Base-by-base conservation (phyloP, 2,113 vertebrate species). In the Lepus americanus region DNA sequence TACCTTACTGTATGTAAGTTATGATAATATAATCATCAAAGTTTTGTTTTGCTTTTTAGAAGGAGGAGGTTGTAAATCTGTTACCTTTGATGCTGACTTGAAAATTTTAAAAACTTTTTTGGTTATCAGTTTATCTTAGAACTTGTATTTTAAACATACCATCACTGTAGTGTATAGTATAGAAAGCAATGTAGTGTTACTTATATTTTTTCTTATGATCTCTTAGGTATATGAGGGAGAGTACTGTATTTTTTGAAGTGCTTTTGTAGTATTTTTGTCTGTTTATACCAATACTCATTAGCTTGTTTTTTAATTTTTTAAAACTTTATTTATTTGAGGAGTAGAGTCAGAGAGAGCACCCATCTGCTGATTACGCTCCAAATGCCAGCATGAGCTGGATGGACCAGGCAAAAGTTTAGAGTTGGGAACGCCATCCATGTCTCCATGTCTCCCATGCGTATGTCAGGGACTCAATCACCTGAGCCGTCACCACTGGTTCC, bases 111-210 rank as follows among this genome's bases (percentile, higher is more conserved):
- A 73, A 83, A n/a, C 61, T 73, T 61, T 76, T 69, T 89, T 90
- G 29, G 7, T 85, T 85, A 79, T 59, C 85, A 66, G 19, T 64
- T 95, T 73, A 36, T 79, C 14, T 53, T 90, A 87, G 76, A 53
- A 49, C n/a, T 92, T 95, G 14, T n/a, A 66, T 88, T 72, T 85
- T 64, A 94, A 63, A 82, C 11, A 53, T 88, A n/a, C 55, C 17
- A 20, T 39, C 77, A 31, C 16, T 44, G 1, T 44, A 16, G 82
- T 5, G 33, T 85, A 6, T 64, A 78, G 27, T 67, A 51, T 55
- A 66, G 16, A 61, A 66, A 92, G 12, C 64, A 89, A 22, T 92
- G 17, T 27, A 61, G 22, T 63, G 29, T 80, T 82, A 63, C 20
- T 82, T 49, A 66, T 74, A 73, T 72, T 84, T 73, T 90, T 90